phyloP scores from a whole-genome alignment of 2,888 invertebrate genomes.

The Digitonthophagus gazella region DNA sequence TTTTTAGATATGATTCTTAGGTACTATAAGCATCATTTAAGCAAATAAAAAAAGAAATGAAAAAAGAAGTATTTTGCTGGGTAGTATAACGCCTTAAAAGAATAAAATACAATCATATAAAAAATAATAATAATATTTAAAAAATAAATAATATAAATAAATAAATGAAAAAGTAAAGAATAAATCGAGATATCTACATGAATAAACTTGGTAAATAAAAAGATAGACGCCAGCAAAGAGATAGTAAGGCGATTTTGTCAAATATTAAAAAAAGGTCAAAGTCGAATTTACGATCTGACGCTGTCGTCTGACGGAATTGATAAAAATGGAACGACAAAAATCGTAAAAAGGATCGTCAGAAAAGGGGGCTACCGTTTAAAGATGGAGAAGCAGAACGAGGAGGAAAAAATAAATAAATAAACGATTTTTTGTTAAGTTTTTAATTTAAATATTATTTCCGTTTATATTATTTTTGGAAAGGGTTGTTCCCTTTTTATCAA shows the following conservation, averaged over 20 bases:
- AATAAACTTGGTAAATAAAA: not conserved
- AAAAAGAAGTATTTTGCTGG: too few species aligned
- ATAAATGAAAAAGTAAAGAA: not conserved
- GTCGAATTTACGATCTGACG: not conserved
- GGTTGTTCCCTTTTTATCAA: constrained; percentile 48
- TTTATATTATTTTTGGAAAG: constrained; percentile 32
- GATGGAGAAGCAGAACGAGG: not conserved
- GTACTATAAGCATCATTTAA: too few species aligned
- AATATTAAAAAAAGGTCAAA: not conserved
- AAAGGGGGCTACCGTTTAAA: not conserved
- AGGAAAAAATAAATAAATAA: not conserved
- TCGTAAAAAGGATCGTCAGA: not conserved
- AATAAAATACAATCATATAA: too few species aligned
- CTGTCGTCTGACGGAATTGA: too few species aligned
- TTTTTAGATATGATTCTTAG: too few species aligned
- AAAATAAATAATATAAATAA: too few species aligned
- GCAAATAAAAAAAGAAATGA: too few species aligned
- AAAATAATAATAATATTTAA: too few species aligned
- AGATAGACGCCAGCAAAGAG: not conserved
- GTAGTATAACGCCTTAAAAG: too few species aligned
- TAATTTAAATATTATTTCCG: constrained; percentile 10
- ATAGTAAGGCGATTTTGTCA: not conserved
- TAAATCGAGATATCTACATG: not conserved
- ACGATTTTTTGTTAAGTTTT: constrained; percentile 6
- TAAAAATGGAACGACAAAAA: constrained; percentile 28